These are phyloP conservation scores for Autographa pulchrina DNA, from an alignment of 2,888 invertebrate genomes.

Conservation along the genomic window DNA sequence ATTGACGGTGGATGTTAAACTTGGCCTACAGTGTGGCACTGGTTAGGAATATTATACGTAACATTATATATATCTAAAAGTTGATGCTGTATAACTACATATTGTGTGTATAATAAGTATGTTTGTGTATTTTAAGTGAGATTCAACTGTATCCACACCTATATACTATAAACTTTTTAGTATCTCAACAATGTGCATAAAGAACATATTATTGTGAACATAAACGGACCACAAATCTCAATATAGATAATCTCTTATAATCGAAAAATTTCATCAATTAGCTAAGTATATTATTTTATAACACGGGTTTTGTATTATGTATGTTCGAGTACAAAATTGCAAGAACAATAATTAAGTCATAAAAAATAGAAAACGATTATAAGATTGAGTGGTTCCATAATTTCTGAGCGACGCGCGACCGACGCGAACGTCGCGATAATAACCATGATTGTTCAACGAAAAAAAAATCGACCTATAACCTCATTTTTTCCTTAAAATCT, in stretches of 20 bases:
- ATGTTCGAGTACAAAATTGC: conserved; percentile 7
- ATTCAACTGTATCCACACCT: background rate
- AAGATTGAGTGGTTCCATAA: conserved; percentile 26
- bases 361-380: conserved; percentile 34
- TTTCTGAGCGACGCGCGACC: conserved; percentile 18
- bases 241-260: background rate
- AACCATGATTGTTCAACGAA: conserved; percentile 41
- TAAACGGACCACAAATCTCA: background rate
- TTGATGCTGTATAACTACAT: no score
- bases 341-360: conserved; percentile 12
- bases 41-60: background rate
- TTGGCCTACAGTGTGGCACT: background rate
- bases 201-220: background rate
- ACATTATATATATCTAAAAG: no score
- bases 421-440: conserved; percentile 38
- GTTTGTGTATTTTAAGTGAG: background rate
- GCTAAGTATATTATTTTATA: background rate
- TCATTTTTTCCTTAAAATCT: conserved; percentile 51
- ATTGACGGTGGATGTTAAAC: background rate
- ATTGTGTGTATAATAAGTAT: no score
- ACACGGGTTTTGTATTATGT: background rate
- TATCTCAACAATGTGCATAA: background rate
- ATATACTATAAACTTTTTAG: background rate
- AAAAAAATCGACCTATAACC: conserved; percentile 54
- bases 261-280: background rate